These are phyloP conservation scores for Adrianichthys oophorus DNA, from an alignment of 2,797 vertebrate genomes.

Conservation along the genomic window DNA sequence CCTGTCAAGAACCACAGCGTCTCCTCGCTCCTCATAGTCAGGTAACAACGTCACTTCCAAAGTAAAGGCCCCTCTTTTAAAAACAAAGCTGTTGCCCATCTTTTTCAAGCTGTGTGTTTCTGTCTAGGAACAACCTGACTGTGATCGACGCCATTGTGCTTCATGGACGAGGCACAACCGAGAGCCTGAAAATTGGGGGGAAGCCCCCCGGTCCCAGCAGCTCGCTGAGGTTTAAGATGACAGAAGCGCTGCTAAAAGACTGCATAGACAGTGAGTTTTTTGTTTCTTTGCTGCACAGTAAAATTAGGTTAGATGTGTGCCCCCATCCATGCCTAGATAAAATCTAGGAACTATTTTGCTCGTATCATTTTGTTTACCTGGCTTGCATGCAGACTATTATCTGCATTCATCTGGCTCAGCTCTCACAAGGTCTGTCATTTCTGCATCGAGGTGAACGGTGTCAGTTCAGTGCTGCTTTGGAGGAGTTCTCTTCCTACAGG, in stretches of 20 bases:
- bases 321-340: neutral
- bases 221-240: slow-evolving; percentile 97
- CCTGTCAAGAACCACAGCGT: slow-evolving; percentile 91
- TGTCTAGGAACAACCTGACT: slow-evolving; percentile 94
- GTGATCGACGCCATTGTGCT: slow-evolving; percentile 91
- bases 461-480: no score
- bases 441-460: no score
- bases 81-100: no score
- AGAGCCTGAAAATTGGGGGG: slow-evolving; percentile 90
- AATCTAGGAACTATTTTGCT: neutral
- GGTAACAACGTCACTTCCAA: slow-evolving; percentile 71
- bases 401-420: neutral
- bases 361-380: neutral
- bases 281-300: no score
- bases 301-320: neutral
- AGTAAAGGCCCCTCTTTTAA: neutral
- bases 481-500: no score
- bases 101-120: neutral
- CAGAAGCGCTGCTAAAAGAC: slow-evolving; percentile 92
- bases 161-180: slow-evolving; percentile 90
- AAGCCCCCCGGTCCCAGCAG: slow-evolving; percentile 89
- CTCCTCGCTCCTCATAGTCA: slow-evolving; percentile 90
- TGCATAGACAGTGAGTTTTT: slow-evolving; percentile 88
- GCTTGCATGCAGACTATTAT: neutral
- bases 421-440: neutral